Evolutionary conservation across 2,113 vertebrate species (phyloP), one percentile per base, ranked within the genome.

Genomic region (Halichoeres trimaculatus): DNA sequence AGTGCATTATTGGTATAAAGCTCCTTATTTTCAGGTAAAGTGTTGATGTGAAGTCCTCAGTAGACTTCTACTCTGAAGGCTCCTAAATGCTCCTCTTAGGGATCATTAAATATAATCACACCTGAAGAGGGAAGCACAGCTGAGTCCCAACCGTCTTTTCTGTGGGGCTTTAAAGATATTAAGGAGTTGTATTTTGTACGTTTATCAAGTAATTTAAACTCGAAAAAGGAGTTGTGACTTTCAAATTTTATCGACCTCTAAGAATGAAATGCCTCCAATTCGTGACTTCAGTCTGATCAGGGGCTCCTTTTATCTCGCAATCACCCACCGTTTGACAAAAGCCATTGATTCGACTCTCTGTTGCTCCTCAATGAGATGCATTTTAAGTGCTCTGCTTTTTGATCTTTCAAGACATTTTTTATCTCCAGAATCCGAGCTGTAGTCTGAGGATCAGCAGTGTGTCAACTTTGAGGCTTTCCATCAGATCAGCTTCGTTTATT

Each of bases 91-190:
- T 83, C 62, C 85, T 81, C 43, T 23, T 41, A 78, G 78, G 22
- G 1, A 52, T 84, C 74, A 85, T 90, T 86, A 83, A 86, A 59
- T 76, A 78, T 85, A 48, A 87, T 78, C 54, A 68, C 64, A 81
- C 54, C 70, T 62, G 52, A 73, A 61, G 20, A 20, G 5, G 5
- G 43, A 68, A 30, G 47, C 35, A 8, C 59, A 34, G 58, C 53
- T 63, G 59, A 60, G 50, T 62, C 52, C 12, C 26, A 1, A 11
- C 62, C 52, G 48, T 67, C 41, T 48, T 51, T 68, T 45, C 52
- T n/a, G 22, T 70, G 22, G 43, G 52, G 24, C 76, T 8, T 41
- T 23, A 38, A n/a, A 53, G 51, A 75, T 38, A 65, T 78, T 65
- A 74, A 77, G 80, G 63, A 62, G 41, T 40, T 22, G 55, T 53